Conservation (phyloP, 2,797 vertebrate species). For the Emys orbicularis region DNA sequence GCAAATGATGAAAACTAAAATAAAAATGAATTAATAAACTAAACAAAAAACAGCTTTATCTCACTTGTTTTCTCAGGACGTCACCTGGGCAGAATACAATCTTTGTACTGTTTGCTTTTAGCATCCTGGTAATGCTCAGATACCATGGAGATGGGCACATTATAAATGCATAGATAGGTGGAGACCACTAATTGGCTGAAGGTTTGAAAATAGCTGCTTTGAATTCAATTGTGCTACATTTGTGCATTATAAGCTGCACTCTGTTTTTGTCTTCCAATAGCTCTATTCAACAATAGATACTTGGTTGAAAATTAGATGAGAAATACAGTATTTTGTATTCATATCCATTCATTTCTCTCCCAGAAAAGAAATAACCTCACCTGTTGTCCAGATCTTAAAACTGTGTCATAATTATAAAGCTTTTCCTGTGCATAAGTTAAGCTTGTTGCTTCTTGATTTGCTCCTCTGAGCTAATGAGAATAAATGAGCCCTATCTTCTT, state of each 20-base stretch:
- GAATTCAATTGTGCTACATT: not conserved
- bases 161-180: not conserved
- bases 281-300: not conserved
- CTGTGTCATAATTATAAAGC: not conserved
- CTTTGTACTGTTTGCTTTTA: slow-evolving; percentile 6
- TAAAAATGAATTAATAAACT: not conserved
- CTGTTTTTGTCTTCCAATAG: not conserved
- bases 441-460: slow-evolving; percentile 6
- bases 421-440: not conserved
- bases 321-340: not conserved
- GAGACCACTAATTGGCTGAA: not conserved
- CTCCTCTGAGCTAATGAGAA: not conserved
- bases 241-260: not conserved
- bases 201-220: not conserved
- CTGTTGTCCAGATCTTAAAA: not conserved
- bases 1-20: not conserved
- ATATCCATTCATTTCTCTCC: not conserved
- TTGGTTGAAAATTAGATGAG: not conserved
- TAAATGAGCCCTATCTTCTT: slow-evolving; percentile 15
- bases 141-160: not conserved
- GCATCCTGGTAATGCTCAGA: not conserved
- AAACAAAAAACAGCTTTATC: not conserved
- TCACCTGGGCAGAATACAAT: not conserved
- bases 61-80: not conserved
- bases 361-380: not conserved